Percentiles rank a stretch among this genome's conserved stretches.
Conservation (phyloP, 2,888 invertebrate genomes). For the Drosophila hawaiiensis region DNA sequence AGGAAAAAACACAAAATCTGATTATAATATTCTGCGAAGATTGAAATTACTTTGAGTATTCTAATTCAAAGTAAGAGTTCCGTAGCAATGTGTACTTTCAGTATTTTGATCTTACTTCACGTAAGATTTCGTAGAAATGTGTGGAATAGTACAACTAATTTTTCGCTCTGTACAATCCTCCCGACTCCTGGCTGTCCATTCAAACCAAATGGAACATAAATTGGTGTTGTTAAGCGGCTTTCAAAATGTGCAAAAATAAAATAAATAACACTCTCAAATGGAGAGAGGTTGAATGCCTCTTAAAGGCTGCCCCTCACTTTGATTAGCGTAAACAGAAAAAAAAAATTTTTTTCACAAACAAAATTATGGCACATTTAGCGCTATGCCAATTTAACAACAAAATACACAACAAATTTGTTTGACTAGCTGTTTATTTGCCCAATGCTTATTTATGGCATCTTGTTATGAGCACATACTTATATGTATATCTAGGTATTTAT, state of each 20-base stretch:
- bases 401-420: constrained; percentile 53
- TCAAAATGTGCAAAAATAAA: constrained; percentile 14
- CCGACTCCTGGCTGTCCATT: not conserved
- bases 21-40: not conserved
- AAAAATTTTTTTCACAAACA: constrained; percentile 44
- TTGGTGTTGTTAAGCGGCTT: constrained; percentile 12
- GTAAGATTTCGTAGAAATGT: not conserved
- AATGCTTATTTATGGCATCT: constrained; percentile 10
- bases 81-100: not conserved
- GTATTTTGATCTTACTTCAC: not conserved
- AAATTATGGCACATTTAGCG: constrained; percentile 47
- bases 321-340: constrained; percentile 32
- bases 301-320: constrained; percentile 11
- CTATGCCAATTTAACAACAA: constrained; percentile 58
- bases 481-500: constrained; percentile 17
- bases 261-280: constrained; percentile 1
- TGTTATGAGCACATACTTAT: constrained; percentile 5
- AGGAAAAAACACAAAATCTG: not conserved
- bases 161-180: not conserved
- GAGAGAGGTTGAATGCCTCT: constrained; percentile 15
- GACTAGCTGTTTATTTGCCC: constrained; percentile 44
- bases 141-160: not conserved
- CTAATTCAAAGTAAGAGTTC: not conserved
- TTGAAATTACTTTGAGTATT: not conserved
- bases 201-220: constrained; percentile 29